Percentiles rank a stretch among this genome's conserved stretches.
These are phyloP conservation scores for Minunthozetes semirufus DNA, from an alignment of 2,888 invertebrate species.

Conservation along the genomic window DNA sequence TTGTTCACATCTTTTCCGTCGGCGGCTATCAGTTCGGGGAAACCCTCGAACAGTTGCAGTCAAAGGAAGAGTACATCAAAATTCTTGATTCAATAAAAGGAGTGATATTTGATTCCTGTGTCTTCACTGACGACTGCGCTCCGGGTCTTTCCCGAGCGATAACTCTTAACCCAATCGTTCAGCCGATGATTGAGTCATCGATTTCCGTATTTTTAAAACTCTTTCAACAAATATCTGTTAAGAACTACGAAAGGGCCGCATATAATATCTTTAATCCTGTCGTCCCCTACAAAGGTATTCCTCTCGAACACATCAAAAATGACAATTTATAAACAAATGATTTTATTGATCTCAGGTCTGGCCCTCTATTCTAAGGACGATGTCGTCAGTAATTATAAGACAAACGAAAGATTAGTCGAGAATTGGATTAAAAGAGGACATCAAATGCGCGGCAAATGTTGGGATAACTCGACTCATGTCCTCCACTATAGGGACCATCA, in stretches of 20 bases:
- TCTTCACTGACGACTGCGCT: conserved; percentile 54
- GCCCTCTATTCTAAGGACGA: too few species aligned
- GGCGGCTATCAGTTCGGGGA: conserved; percentile 85
- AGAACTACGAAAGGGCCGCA: not conserved
- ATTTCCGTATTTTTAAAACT: conserved; percentile 13
- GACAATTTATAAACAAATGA: too few species aligned
- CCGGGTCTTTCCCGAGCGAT: conserved; percentile 54
- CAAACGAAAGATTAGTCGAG: too few species aligned
- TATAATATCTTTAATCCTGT: not conserved
- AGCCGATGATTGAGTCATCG: conserved; percentile 29
- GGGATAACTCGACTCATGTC: conserved; percentile 23
- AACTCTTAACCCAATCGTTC: conserved; percentile 48
- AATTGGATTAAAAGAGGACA: too few species aligned
- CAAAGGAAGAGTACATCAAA: conserved; percentile 53
- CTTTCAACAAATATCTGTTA: not conserved
- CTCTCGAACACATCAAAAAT: too few species aligned
- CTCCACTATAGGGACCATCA: conserved; percentile 17
- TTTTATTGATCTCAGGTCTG: too few species aligned
- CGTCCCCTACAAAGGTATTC: not conserved
- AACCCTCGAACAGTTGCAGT: conserved; percentile 53
- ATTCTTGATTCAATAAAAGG: conserved; percentile 58
- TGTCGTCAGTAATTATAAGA: too few species aligned
- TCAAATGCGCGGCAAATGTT: conserved; percentile 1
- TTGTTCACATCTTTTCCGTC: conserved; percentile 83
- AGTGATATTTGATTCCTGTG: conserved; percentile 82